phyloP scores from a whole-genome alignment of 1,140 invertebrate species.

The Paramacrobiotus metropolitanus region DNA sequence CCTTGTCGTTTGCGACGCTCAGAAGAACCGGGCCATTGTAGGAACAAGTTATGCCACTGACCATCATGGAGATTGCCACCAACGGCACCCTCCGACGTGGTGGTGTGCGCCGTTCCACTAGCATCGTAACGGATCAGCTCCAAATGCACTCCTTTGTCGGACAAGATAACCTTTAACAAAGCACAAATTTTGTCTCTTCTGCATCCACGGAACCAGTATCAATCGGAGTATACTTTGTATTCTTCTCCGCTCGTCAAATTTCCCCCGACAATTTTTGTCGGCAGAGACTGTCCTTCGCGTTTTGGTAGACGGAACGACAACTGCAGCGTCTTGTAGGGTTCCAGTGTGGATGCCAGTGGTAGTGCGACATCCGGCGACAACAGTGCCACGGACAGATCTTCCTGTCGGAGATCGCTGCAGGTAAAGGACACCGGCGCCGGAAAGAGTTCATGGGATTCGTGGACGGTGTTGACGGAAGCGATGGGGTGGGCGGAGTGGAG shows the following conservation, averaged over 20 bases:
- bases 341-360: not conserved
- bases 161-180: too few species aligned
- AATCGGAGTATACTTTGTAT: not conserved
- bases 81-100: too few species aligned
- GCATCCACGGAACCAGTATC: not conserved
- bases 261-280: not conserved
- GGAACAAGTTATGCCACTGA: too few species aligned
- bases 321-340: not conserved
- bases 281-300: not conserved
- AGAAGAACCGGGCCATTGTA: too few species aligned
- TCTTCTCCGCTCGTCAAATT: too few species aligned
- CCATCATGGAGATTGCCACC: too few species aligned
- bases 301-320: not conserved
- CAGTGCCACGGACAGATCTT: not conserved
- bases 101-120: too few species aligned
- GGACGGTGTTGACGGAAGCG: not conserved
- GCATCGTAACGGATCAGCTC: too few species aligned
- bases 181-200: too few species aligned
- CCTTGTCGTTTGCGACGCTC: too few species aligned
- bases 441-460: too few species aligned
- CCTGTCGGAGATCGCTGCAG: not conserved
- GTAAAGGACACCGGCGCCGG: not conserved
- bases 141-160: too few species aligned
- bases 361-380: not conserved
- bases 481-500: not conserved